Base-by-base conservation (phyloP, 2,113 vertebrate genomes). In the Polyodon spathula region DNA sequence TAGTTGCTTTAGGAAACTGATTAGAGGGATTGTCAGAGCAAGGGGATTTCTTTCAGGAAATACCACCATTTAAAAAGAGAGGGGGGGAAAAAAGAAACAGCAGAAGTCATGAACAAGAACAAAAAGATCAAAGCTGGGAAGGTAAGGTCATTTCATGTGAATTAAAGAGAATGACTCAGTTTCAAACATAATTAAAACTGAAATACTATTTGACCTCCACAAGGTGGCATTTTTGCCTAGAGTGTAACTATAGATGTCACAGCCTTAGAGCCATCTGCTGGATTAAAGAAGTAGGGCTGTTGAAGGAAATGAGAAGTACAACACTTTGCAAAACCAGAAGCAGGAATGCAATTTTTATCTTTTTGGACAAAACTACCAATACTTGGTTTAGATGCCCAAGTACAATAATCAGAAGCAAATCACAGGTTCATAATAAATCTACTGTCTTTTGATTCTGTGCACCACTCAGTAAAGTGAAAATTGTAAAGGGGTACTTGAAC, bases 61-160 rank as follows among this genome's bases (percentile, higher is more conserved):
- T 57, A 51, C 48, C 50, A 37, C n/a, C n/a, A 42, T 68, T 71
- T 67, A 59, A 54, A 80, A 76, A 78, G 73, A 70, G 72, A 66
- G 48, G 61, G 9, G 41, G 56, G 10, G 67, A 46, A 16, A 46
- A 10, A 67, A 54, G 68, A 66, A 38, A 56, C 51, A 62, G 52
- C 64, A 40, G 61, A 61, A 3, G 16, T 1, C 63, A 63, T 6
- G n/a, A n/a, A n/a, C n/a, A n/a, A n/a, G n/a, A n/a, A n/a, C n/a
- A n/a, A n/a, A n/a, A n/a, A n/a, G n/a, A n/a, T n/a, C n/a, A n/a
- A n/a, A n/a, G n/a, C n/a, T n/a, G n/a, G n/a, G n/a, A n/a, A n/a
- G n/a, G n/a, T n/a, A n/a, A n/a, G n/a, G n/a, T n/a, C n/a, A n/a
- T n/a, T n/a, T n/a, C n/a, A n/a, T n/a, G n/a, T n/a, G n/a, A n/a